Conservation (phyloP, 2,888 invertebrate species). For the Philereme vetulata region DNA sequence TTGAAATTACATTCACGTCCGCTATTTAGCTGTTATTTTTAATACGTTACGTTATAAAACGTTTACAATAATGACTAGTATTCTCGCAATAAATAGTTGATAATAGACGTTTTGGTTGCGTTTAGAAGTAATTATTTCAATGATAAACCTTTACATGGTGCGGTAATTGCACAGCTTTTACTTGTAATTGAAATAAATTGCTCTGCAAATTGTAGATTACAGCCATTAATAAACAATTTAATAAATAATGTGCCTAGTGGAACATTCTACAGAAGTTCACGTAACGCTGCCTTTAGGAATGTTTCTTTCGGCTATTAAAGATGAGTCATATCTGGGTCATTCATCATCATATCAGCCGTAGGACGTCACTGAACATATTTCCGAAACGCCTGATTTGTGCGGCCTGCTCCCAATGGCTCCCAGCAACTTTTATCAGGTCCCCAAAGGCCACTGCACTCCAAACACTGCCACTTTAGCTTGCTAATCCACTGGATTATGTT, state of each 20-base stretch:
- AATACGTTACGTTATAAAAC: slow-evolving; percentile 9
- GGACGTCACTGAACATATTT: too few species aligned
- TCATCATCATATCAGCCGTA: too few species aligned
- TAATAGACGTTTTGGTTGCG: slow-evolving; percentile 11
- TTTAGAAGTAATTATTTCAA: slow-evolving; percentile 11
- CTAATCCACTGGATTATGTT: too few species aligned
- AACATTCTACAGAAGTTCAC: too few species aligned
- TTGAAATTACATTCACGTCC: neutral
- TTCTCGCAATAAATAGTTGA: slow-evolving; percentile 13
- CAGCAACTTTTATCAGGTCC: too few species aligned
- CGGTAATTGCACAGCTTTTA: slow-evolving; percentile 20
- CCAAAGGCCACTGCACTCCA: too few species aligned
- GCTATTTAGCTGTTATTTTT: neutral
- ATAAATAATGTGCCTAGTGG: neutral
- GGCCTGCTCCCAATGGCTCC: too few species aligned
- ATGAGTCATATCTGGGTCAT: too few species aligned
- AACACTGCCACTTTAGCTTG: too few species aligned
- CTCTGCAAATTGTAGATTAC: slow-evolving; percentile 1
- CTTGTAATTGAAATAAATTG: slow-evolving; percentile 19
- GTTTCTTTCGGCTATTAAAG: too few species aligned
- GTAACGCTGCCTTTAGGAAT: too few species aligned
- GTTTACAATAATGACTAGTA: slow-evolving; percentile 11
- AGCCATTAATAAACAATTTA: slow-evolving; percentile 3
- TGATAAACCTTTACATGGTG: neutral
- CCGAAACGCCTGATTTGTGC: too few species aligned